Percentiles rank a stretch among this genome's conserved stretches.
These are phyloP conservation scores for Oryctes rhinoceros DNA, from an alignment of 1,140 invertebrate species.

Conservation along the genomic window DNA sequence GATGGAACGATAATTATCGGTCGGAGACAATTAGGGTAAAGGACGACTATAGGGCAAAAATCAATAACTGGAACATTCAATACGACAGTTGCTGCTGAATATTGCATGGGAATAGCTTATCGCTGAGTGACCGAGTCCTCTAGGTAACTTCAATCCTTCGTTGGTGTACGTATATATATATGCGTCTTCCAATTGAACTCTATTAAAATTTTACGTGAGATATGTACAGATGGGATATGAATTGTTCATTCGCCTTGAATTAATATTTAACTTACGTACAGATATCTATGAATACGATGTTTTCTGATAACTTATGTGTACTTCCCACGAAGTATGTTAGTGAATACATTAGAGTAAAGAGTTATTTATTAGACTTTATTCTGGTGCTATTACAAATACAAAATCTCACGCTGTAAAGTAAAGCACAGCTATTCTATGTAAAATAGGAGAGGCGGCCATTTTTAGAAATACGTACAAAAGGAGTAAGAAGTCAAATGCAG, in stretches of 20 bases:
- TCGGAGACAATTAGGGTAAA: constrained; percentile 1
- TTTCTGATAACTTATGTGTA: too few species aligned
- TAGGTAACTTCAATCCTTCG: background rate
- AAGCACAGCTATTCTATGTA: too few species aligned
- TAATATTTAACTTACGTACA: background rate
- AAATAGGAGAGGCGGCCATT: too few species aligned
- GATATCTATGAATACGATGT: too few species aligned
- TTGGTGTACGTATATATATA: background rate
- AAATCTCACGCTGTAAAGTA: too few species aligned
- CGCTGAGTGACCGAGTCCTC: background rate
- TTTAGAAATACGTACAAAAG: too few species aligned
- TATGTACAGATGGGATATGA: background rate
- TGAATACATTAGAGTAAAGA: too few species aligned
- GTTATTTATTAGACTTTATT: too few species aligned
- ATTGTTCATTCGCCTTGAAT: background rate
- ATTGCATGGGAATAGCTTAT: constrained; percentile 13
- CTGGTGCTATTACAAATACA: too few species aligned
- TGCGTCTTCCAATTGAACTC: constrained; percentile 14
- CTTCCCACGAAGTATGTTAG: too few species aligned
- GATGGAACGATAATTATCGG: background rate
- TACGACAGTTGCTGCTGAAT: background rate
- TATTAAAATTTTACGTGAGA: constrained; percentile 14
- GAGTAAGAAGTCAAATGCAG: too few species aligned
- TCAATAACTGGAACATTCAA: constrained; percentile 18
- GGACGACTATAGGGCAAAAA: background rate